Evolutionary conservation across 1,140 invertebrate genomes (phyloP), one percentile per base, ranked within the genome.

Genomic region (Zaprionus nigranus): DNA sequence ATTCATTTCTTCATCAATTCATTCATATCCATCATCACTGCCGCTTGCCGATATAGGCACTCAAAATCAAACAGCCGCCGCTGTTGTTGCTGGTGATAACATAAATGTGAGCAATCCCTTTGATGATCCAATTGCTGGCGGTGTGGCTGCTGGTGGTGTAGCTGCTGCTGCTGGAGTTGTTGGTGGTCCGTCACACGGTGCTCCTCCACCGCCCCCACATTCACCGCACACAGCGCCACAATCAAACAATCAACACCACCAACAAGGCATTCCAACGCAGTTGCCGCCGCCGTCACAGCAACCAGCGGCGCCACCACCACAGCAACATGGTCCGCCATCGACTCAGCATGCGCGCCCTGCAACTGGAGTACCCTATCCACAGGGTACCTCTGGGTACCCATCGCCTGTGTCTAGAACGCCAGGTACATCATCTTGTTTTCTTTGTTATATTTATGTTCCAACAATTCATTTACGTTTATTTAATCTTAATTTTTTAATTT

Each of bases 71-170:
- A 70, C 78, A 74, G 62, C 93, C 92, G 75, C 79, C 64, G 78
- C 68, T 66, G 77, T 71, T 88, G 83, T 78, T 79, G 69, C 93
- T 93, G 94, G 94, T 93, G 95, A 96, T 94, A 96, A 96, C 94
- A 95, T 96, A 88, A 96, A 94, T 94, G 95, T 96, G 90, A 96
- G 95, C 91, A 97, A 96, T 94, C 96, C 96, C 75, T 97, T 97
- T 94, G 96, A 97, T 93, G 96, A 96, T 94, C 94, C 95, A 80
- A 94, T 94, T 84, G 93, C 93, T 78, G 81, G 70, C 53, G 86
- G 82, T 49, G 74, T 54, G 26, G 75, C 59, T 49, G 43, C 71
- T 62, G 83, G 69, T 65, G 67, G 66, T 56, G 71, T 15, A 63
- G 60, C 60, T 43, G 76, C 54, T 53, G 68, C 68, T 57, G 74